Conservation (phyloP, 2,113 vertebrate genomes). For the Rhagologus leucostigma region DNA sequence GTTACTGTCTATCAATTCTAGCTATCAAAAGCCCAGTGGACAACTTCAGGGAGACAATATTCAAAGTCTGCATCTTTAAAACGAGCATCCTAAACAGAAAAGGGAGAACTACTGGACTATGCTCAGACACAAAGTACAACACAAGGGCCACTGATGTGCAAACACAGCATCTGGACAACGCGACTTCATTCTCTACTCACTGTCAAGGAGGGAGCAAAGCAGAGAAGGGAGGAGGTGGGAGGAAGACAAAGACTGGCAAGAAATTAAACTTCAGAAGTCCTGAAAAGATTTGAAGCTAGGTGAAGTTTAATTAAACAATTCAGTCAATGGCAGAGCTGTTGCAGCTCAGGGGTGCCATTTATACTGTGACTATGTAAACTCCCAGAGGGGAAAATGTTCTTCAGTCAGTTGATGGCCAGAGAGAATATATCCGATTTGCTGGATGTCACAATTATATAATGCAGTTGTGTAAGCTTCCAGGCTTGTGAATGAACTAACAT, state of each 20-base stretch:
- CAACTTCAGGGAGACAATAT: neutral
- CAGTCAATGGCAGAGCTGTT: neutral
- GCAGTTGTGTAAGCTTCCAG: neutral
- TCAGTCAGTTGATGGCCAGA: neutral
- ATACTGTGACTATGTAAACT: neutral
- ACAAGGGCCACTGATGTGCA: neutral
- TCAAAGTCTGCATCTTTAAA: neutral
- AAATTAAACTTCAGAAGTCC: neutral
- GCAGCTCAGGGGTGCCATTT: neutral
- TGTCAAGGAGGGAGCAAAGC: neutral
- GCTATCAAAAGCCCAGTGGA: neutral
- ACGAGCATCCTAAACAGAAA: neutral
- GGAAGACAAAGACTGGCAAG: neutral
- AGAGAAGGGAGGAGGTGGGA: rapidly evolving
- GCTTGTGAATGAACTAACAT: neutral
- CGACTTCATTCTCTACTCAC: neutral
- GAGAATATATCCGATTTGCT: neutral
- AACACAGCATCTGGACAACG: neutral
- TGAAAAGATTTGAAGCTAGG: neutral
- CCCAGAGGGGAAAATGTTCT: neutral
- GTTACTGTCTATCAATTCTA: neutral
- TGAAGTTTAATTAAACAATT: neutral
- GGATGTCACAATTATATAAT: neutral
- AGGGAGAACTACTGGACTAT: neutral
- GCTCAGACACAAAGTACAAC: neutral